Conservation (phyloP, 1,140 invertebrate species). For the Philopotamus ludificatus region DNA sequence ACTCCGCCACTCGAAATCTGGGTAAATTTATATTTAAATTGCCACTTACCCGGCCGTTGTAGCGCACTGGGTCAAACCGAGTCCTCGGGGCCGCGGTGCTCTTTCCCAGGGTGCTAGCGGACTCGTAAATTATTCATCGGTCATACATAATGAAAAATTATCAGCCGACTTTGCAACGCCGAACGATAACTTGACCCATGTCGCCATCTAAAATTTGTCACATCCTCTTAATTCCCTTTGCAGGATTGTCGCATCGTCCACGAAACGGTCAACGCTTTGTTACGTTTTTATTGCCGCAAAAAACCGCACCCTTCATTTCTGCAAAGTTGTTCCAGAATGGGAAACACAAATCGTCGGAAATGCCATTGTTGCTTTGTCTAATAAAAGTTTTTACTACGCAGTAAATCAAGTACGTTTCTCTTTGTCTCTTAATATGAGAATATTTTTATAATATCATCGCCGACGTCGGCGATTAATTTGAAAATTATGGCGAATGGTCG, state of each 20-base stretch:
- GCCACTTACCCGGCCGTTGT: slow-evolving; percentile 24
- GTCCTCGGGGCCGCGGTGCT: slow-evolving; percentile 15
- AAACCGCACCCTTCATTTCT: background rate
- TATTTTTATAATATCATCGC: no score
- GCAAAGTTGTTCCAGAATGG: background rate
- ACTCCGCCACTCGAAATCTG: slow-evolving; percentile 15
- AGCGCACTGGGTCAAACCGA: slow-evolving; percentile 18
- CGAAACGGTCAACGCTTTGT: no score
- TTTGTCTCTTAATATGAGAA: no score
- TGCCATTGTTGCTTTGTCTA: background rate
- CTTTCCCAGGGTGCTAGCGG: slow-evolving; percentile 1
- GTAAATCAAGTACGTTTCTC: background rate
- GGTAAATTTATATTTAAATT: slow-evolving; percentile 36
- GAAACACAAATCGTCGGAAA: background rate
- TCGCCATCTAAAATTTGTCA: no score
- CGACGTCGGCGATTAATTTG: no score
- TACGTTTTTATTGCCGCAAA: background rate
- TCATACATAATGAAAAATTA: slow-evolving; percentile 28
- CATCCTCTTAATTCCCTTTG: no score
- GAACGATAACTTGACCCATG: no score
- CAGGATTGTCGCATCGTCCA: no score
- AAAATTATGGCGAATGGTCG: slow-evolving; percentile 1
- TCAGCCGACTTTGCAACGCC: slow-evolving; percentile 29
- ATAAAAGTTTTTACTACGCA: background rate
- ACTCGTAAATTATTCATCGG: slow-evolving; percentile 33